Evolutionary conservation across 2,797 vertebrate species (phyloP), one percentile per base, ranked within the genome.

Genomic region (Acrossocheilus wenchowensis): DNA sequence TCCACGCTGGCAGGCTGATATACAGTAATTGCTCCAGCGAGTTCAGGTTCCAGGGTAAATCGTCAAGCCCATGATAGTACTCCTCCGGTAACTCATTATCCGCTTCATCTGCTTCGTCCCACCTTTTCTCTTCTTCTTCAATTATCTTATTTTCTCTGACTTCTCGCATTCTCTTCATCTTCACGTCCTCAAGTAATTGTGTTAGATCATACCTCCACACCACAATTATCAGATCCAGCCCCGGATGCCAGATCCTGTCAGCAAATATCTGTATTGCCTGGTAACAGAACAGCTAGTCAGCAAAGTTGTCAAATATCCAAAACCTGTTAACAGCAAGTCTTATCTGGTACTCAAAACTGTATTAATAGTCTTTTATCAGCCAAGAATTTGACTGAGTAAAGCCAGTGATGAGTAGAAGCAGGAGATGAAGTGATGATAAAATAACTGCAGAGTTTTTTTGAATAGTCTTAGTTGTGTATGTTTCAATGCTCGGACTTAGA

Each of bases 1-100:
- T 41, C 52, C 77, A 60, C 3, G 23, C 52, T 60, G 77, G 52
- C 11, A 82, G 86, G 21, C 74, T 83, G 57, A 52, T 82, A 52
- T 89, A 86, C 15, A 89, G 6, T 11, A 71, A 74, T 45, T 81
- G 52, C 79, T 87, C 80, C 62, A 84, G 64, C 54, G 73, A 86
- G 52, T 68, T 68, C 52, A 88, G 48, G 14, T 71, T 88, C 82
- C 82, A 88, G 11, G 39, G 66, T 52, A 84, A 19, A 34, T 87
- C 52, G 11, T 88, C 54, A 8, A 74, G n/a, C 17, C 52, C n/a
- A 73, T 62, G 52, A 72, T 34, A 60, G 36, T 14, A 78, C 30
- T 60, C 71, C 50, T 66, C 66, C 26, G 39, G 62, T 17, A 85
- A 30, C 21, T 80, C 52, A 10, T 45, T 39, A 17, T 48, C 0